phyloP scores from a whole-genome alignment of 2,888 invertebrate genomes.

The Troglohyphantes excavatus region DNA sequence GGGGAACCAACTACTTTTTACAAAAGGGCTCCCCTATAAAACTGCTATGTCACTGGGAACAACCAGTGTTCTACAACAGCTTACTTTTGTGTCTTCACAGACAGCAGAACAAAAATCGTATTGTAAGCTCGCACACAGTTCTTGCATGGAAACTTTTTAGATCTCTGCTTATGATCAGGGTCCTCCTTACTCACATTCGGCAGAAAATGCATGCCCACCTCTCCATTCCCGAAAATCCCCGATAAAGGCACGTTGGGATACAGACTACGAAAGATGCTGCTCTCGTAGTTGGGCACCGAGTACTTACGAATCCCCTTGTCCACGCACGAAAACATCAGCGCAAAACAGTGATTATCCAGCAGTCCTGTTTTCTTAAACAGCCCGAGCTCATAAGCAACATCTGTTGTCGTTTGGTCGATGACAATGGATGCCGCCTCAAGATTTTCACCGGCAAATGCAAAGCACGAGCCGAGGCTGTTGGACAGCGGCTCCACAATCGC shows the following conservation, averaged over 20 bases:
- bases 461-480: not conserved
- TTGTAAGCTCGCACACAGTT: too few relatives aligned
- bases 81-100: too few relatives aligned
- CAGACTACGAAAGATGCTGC: conserved; percentile 82
- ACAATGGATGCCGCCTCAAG: too few relatives aligned
- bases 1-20: too few relatives aligned
- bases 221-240: conserved; percentile 84
- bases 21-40: too few relatives aligned
- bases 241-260: conserved; percentile 84
- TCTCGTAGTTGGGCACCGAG: conserved; percentile 82
- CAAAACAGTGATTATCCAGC: conserved; percentile 81
- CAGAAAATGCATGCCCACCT: conserved; percentile 82
- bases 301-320: conserved; percentile 82
- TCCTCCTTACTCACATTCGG: conserved; percentile 56
- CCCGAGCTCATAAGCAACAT: too few relatives aligned
- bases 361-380: conserved; percentile 37
- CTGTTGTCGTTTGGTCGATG: too few relatives aligned
- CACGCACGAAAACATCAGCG: conserved; percentile 84
- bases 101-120: too few relatives aligned
- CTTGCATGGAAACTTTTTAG: not conserved
- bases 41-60: too few relatives aligned
- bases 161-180: not conserved
- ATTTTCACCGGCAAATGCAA: too few relatives aligned
- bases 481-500: conserved; percentile 51
- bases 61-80: too few relatives aligned